A percentile compares a stretch with the other conserved stretches of the same genome.
Conservation (phyloP, 1,140 invertebrate genomes). For the Orchestia grillus region DNA sequence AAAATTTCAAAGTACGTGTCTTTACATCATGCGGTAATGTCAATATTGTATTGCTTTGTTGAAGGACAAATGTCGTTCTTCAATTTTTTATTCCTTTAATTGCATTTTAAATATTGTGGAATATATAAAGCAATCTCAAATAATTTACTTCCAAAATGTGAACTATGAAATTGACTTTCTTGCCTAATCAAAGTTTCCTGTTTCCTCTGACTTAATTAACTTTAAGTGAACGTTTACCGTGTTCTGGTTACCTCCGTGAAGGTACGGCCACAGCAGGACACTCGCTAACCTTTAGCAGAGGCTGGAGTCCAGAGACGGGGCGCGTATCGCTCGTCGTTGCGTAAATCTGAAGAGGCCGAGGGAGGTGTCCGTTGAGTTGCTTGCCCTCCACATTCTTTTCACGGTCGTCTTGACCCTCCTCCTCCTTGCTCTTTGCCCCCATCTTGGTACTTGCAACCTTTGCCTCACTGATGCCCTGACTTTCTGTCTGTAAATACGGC, state of each 20-base stretch:
- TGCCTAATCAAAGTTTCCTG: too few species aligned
- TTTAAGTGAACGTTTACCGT: not conserved
- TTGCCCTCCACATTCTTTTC: slow-evolving; percentile 21
- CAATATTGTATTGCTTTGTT: too few species aligned
- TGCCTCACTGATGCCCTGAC: not conserved
- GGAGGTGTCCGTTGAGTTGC: slow-evolving; percentile 9
- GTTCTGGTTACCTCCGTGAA: not conserved
- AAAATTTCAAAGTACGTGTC: too few species aligned
- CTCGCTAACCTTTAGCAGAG: not conserved
- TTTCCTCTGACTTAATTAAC: too few species aligned
- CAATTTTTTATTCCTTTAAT: too few species aligned
- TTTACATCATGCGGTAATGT: too few species aligned
- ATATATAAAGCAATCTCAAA: too few species aligned
- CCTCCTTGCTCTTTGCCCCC: not conserved
- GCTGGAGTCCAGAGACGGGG: not conserved
- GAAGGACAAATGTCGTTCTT: too few species aligned
- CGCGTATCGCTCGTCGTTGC: not conserved
- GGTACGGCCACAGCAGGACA: not conserved
- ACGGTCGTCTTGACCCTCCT: not conserved
- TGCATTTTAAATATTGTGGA: too few species aligned
- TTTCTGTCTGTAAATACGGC: not conserved
- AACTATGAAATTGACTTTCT: too few species aligned
- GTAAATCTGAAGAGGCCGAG: not conserved
- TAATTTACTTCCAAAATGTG: too few species aligned
- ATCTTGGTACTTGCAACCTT: not conserved